phyloP scores from a whole-genome alignment of 1,140 invertebrate species.

The Hydropsyche tenuis region DNA sequence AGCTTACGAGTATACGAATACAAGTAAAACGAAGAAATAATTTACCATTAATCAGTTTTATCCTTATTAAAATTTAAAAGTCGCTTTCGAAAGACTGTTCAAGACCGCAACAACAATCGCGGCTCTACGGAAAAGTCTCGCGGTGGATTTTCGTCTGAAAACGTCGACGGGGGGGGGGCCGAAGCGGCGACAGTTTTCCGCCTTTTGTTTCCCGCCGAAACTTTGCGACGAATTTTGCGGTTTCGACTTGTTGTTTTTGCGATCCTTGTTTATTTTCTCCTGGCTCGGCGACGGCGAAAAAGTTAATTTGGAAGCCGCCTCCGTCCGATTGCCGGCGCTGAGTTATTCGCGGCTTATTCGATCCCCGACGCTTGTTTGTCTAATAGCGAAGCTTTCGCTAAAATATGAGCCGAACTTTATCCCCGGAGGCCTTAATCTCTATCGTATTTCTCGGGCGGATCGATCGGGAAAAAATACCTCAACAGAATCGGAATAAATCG shows the following conservation, averaged over 20 bases:
- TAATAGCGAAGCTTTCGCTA: neutral
- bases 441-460: no score
- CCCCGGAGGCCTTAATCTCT: neutral
- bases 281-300: neutral
- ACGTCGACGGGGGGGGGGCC: no score
- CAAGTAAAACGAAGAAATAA: no score
- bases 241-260: neutral
- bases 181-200: no score
- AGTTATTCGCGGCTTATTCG: neutral
- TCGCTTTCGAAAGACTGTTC: no score
- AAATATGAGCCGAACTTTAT: neutral
- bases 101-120: no score
- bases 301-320: neutral
- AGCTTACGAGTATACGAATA: no score
- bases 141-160: no score
- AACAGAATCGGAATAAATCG: neutral
- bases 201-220: no score
- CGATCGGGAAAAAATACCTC: neutral
- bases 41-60: no score
- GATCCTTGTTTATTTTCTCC: constrained; percentile 10
- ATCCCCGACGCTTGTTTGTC: neutral
- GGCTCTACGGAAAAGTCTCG: no score
- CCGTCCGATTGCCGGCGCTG: neutral
- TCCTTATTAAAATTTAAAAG: no score
- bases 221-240: constrained; percentile 5